These are phyloP conservation scores for Tridacna crocea DNA, from an alignment of 2,888 invertebrate genomes.

Conservation along the genomic window DNA sequence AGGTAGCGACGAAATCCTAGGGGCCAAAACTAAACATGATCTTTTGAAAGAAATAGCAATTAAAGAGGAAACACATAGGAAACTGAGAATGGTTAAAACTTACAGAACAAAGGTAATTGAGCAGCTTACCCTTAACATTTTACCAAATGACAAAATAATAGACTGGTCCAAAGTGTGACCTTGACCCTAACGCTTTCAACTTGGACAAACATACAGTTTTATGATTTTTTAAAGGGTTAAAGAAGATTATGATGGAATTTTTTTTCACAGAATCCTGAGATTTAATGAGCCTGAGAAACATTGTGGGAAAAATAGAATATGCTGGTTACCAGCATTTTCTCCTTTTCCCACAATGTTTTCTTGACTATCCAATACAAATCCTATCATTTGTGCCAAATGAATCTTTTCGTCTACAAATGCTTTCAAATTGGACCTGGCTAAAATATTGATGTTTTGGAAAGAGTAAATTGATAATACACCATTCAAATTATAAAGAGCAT, in stretches of 20 bases:
- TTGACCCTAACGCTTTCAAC: too few relatives aligned
- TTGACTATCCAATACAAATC: background rate
- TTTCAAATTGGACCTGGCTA: too few relatives aligned
- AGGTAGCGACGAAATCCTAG: background rate
- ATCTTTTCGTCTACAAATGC: too few relatives aligned
- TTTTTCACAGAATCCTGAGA: background rate
- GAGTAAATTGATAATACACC: background rate
- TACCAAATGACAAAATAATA: too few relatives aligned
- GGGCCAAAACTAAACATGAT: background rate
- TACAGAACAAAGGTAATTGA: slow-evolving; percentile 73
- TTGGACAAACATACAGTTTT: too few relatives aligned
- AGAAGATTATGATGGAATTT: too few relatives aligned
- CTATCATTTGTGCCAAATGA: too few relatives aligned
- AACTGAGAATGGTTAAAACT: slow-evolving; percentile 76
- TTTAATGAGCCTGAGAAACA: background rate
- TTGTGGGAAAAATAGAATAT: slow-evolving; percentile 5
- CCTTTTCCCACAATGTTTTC: slow-evolving; percentile 1
- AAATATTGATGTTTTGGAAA: too few relatives aligned
- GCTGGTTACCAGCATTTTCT: slow-evolving; percentile 1
- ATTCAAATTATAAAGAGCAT: too few relatives aligned
- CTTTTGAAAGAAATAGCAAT: slow-evolving; percentile 44
- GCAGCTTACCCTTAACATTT: background rate
- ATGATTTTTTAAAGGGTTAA: too few relatives aligned
- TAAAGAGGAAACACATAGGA: slow-evolving; percentile 70
- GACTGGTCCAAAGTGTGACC: too few relatives aligned